Evolutionary conservation across 2,797 vertebrate genomes (phyloP), one percentile per base, ranked within the genome.

Genomic region (Scolopax bukidnonensis): DNA sequence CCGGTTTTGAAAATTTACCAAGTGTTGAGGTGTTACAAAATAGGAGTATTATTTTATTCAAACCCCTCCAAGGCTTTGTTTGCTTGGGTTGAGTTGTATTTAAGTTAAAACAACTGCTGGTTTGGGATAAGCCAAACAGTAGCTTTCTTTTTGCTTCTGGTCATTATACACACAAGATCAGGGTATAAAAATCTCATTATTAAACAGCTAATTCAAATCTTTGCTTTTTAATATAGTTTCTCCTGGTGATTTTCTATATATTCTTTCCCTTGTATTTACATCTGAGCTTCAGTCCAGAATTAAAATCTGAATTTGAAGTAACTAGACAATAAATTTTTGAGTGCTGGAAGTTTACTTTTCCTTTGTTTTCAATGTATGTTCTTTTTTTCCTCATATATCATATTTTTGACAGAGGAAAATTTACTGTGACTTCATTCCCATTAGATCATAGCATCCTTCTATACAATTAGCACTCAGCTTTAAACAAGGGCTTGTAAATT

Each of bases 371-470:
- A 38, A 4, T n/a, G 14, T 20, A 40, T 45, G 41, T 71, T 91
- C 33, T 84, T 88, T 87, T 43, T 81, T 45, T 79, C 64, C 71
- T 83, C 57, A 65, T 87, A 43, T 19, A 74, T 88, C 84, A 30
- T 57, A 9, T 82, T 70, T 92, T 69, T 90, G 80, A 92, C 61
- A 71, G 54, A 75, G 75, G 45, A 51, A 47, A 54, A 69, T 75
- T 95, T 74, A 56, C 27, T 83, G 40, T 91, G 71, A 90, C 71
- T 87, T 89, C 70, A 59, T 65, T 93, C 75, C 81, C 71, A 87
- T 84, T 95, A 95, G 75, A 56, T 95, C 84, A 61, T 19, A 47
- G 60, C 88, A 97, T 89, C 91, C 81, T 89, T 67, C 90, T 93
- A 36, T 59, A 87, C 56, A 93, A 71, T 71, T 87, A 88, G 83